Base-by-base conservation (phyloP, 2,888 invertebrate species). In the Dolichomitus sp. region DNA sequence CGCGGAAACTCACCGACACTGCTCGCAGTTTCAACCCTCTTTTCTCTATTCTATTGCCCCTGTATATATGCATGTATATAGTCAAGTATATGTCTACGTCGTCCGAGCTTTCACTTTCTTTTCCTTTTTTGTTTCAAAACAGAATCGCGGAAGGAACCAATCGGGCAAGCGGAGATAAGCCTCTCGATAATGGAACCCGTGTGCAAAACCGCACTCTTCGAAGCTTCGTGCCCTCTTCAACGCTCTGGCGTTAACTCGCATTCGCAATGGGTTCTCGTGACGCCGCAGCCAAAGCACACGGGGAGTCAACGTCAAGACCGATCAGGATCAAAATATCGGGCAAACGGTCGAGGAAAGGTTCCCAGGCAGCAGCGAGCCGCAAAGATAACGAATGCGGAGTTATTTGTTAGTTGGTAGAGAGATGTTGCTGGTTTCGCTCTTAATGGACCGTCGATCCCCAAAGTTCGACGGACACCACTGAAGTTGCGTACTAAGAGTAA, bases 161-260 rank as follows among this genome's bases (percentile, higher is more conserved):
- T 90, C 89, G 86, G 78, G 82, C 88, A 87, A 88, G 80, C 88
- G 84, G 84, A 89, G 87, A 89, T 90, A 89, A 90, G 88, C 88
- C 88, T 85, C 73, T 81, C 88, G 88, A 90, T 90, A 90, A 90
- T 89, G 88, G 89, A 90, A 85, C 81, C 74, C 14, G 86, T 83
- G 88, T 85, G 85, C 30, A 88, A 88, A 85, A 84, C 42, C 69
- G 19, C 69, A 19, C 52, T 19, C 23, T 19, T 40, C 52, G 69
- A 69, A 37, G n/a, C 52, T 54, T 14, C 23, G 37, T 30, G n/a
- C 33, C 6, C 30, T 14, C 17, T 50, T 37, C 30, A 19, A 9
- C 65, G n/a, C 2, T 69, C 40, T n/a, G 42, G 40, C 40, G 63
- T 48, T 75, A 45, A 61, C 65, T 52, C 63, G 40, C 11, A 17